Evolutionary conservation across 2,797 vertebrate species (phyloP), one percentile per base, ranked within the genome.

Genomic region (Pipistrellus pipistrellus): DNA sequence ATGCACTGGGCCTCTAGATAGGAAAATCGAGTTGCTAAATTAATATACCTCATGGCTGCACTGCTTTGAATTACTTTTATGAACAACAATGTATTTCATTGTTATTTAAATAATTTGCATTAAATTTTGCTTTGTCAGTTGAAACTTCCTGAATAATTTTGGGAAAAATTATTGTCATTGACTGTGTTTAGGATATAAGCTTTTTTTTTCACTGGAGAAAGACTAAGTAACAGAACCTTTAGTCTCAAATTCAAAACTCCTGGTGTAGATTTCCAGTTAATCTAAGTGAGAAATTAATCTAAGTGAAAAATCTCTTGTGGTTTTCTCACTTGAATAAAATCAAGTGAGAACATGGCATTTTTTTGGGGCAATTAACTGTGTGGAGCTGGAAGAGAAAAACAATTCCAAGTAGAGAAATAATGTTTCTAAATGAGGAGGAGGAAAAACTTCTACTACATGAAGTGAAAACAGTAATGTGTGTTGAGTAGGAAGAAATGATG

Each of bases 51-150:
- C 78, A 77, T 2, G 73, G 9, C 4, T 62, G 21, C 8, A 83
- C 6, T 80, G 21, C 64, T 92, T 66, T 46, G 38, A 90, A 69
- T 4, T 72, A 44, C 11, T 93, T 8, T 20, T 59, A 44, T 41
- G 1, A 48, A 64, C 0, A 77, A 62, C 20, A 44, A 75, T 69
- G 18, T 38, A 88, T 78, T 48, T 48, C 11, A 32, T 85, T 32
- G 11, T 38, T 83, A 73, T 44, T 91, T 89, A 89, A 71, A 25
- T 91, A 17, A 7, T 89, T 72, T 91, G 20, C 84, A 51, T 71
- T 83, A 18, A n/a, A 27, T 84, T 84, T 88, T 44, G 30, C 32
- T 1, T 53, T 91, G n/a, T 75, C 13, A 46, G 27, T 21, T 84
- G n/a, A 93, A 62, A 71, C 2, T 66, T 55, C 8, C 27, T 84